phyloP scores from a whole-genome alignment of 2,888 invertebrate species.

The Auanema sp. region DNA sequence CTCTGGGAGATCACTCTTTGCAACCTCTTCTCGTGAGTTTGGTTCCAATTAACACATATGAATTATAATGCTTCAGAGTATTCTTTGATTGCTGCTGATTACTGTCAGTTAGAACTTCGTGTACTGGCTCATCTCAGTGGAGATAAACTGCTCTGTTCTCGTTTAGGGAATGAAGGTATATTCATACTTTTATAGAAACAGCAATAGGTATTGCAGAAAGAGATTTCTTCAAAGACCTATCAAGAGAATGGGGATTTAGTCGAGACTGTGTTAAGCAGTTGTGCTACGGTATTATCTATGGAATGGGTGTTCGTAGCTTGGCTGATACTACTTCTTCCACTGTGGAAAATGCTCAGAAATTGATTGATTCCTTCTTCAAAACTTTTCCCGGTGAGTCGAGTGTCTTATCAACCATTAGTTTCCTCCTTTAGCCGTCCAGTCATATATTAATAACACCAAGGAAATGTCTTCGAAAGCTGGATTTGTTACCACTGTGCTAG shows the following conservation, averaged over 20 bases:
- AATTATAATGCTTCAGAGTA: slow-evolving; percentile 14
- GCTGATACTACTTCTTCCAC: slow-evolving; percentile 79
- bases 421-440: slow-evolving; percentile 70
- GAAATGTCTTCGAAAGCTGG: slow-evolving; percentile 72
- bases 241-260: slow-evolving; percentile 66
- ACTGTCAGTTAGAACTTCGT: slow-evolving; percentile 91
- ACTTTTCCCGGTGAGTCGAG: slow-evolving; percentile 74
- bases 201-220: slow-evolving; percentile 7
- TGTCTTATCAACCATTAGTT: neutral
- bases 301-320: slow-evolving; percentile 84
- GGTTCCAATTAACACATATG: neutral
- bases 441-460: slow-evolving; percentile 71
- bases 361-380: slow-evolving; percentile 74
- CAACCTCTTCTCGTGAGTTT: slow-evolving; percentile 18
- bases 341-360: slow-evolving; percentile 77
- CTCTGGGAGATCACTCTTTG: slow-evolving; percentile 24
- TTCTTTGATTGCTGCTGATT: slow-evolving; percentile 87
- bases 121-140: slow-evolving; percentile 86
- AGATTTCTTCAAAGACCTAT: slow-evolving; percentile 36
- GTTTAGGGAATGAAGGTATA: slow-evolving; percentile 22
- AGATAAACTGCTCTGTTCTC: slow-evolving; percentile 69
- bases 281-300: slow-evolving; percentile 77
- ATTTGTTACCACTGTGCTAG: slow-evolving; percentile 80
- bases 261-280: slow-evolving; percentile 68
- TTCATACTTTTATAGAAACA: neutral